These are phyloP conservation scores for Tarsius wallacei DNA, from an alignment of 2,797 vertebrate genomes.

Conservation along the genomic window DNA sequence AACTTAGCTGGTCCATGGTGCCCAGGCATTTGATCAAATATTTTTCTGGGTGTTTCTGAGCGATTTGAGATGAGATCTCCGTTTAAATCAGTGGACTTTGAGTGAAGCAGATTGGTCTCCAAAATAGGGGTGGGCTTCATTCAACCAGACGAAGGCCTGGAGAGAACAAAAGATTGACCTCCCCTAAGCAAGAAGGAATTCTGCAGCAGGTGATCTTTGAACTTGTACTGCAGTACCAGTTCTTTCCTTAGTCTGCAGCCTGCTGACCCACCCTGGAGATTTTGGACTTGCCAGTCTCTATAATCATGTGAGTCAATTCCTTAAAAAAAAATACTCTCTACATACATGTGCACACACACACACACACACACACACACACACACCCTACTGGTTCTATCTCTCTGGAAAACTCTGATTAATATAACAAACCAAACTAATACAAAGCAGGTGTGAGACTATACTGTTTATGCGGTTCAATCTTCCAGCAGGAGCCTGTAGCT, in stretches of 20 bases:
- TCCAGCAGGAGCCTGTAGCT: neutral
- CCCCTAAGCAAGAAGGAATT: neutral
- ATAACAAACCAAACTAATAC: slow-evolving; percentile 18
- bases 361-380: neutral
- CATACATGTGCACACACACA: neutral
- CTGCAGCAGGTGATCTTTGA: neutral
- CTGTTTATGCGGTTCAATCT: neutral
- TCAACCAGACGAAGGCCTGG: neutral
- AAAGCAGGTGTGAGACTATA: neutral
- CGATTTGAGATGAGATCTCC: slow-evolving; percentile 18
- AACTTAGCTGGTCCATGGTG: neutral
- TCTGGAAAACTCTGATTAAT: neutral
- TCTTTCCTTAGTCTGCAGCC: neutral
- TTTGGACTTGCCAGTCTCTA: neutral
- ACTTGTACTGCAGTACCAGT: neutral
- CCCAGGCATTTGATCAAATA: neutral
- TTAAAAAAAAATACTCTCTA: too few relatives aligned
- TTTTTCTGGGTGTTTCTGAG: neutral
- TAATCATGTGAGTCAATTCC: neutral
- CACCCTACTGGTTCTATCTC: neutral
- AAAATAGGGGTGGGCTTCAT: neutral
- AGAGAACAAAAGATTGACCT: neutral
- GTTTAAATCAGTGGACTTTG: slow-evolving; percentile 6
- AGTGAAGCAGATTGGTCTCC: neutral
- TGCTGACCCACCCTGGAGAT: neutral